phyloP scores from a whole-genome alignment of 2,797 vertebrate species.

The Aselliscus stoliczkanus region DNA sequence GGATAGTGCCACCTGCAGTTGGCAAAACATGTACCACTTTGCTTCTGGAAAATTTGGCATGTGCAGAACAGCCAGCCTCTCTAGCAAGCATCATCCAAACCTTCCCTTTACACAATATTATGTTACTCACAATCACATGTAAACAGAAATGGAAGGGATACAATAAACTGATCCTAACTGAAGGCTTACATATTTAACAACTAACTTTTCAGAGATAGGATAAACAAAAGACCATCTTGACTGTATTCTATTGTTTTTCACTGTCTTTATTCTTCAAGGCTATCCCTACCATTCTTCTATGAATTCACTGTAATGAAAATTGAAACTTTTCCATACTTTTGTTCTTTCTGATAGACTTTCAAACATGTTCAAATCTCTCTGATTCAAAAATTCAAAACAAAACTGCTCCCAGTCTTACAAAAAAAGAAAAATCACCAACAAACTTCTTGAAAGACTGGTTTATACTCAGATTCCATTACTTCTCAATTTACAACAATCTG shows the following conservation, averaged over 20 bases:
- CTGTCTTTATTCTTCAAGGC: background rate
- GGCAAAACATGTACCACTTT: background rate
- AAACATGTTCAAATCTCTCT: background rate
- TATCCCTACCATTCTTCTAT: background rate
- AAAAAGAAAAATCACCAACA: background rate
- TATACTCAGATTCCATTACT: background rate
- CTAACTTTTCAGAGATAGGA: background rate
- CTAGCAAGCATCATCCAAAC: background rate
- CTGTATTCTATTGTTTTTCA: background rate
- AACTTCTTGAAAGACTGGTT: background rate
- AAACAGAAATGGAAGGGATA: background rate
- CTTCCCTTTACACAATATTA: background rate
- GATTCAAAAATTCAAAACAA: conserved; percentile 14
- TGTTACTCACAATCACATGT: background rate
- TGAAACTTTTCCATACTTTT: background rate
- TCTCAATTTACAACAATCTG: background rate
- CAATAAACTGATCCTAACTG: background rate
- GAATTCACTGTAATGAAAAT: background rate
- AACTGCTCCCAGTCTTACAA: background rate
- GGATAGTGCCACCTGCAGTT: conserved; percentile 35
- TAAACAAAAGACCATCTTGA: background rate
- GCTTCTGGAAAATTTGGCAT: background rate
- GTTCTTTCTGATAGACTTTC: background rate
- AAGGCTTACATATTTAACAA: background rate
- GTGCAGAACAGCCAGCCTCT: background rate